Evolutionary conservation across 1,140 invertebrate species (phyloP), one percentile per base, ranked within the genome.

Genomic region (Potamilus streckersoni): DNA sequence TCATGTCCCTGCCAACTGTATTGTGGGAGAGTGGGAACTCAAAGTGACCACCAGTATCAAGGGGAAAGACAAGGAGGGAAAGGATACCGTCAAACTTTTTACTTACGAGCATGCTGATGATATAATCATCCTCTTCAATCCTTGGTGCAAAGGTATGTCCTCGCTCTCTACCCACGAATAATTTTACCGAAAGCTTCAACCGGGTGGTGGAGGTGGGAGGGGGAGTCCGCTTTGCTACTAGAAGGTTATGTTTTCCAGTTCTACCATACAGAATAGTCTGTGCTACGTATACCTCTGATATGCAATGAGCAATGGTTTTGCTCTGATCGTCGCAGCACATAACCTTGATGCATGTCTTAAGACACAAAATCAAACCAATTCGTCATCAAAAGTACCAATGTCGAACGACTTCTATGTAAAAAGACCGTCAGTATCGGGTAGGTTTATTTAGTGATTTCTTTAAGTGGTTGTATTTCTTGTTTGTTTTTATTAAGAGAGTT

Each of bases 21-120:
- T 96, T 17, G 93, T 98, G 8, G 95, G 95, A 13, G 93, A 95
- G 82, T 98, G 96, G 96, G 92, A 92, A 64, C 89, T 97, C 74
- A 95, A 96, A 31, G 92, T 97, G 2, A 95, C 96, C 78, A 95
- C 95, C 0, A 95, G 94, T 88, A 90, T 94, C n/a, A 67, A 65
- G 20, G 91, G 65, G 2, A 69, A 79, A 62, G 62, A 62, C 16
- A 55, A 74, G 14, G 63, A 69, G 20, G 73, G 92, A 63, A 82
- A 85, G 19, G 81, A 79, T 15, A 80, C 74, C 15, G 59, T 38
- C 5, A 56, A 83, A 20, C 91, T 93, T 23, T 83, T 94, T 76
- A 91, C 92, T 73, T 95, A 93, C 88, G 91, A 91, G 1, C 91
- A 93, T 82, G 91, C 92, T 6, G 74, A 92, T 92, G 69, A 92